phyloP scores from a whole-genome alignment of 1,140 invertebrate species.

The Gonioctena quinquepunctata region DNA sequence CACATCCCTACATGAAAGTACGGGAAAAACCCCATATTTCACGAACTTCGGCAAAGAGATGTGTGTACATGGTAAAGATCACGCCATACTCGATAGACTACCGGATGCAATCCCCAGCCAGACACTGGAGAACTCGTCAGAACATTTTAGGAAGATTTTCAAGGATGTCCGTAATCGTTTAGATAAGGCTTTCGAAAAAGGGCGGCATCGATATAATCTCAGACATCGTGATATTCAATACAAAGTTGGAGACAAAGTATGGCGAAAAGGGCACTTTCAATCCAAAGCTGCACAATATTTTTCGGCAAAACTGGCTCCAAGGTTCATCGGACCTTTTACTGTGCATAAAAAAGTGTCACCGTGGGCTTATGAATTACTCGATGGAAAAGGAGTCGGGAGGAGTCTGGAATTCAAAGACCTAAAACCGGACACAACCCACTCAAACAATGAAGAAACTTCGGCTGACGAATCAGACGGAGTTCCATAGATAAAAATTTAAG shows the following conservation, averaged over 20 bases:
- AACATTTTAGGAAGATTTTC: neutral
- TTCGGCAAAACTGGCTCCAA: slow-evolving; percentile 20
- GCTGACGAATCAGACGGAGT: no score
- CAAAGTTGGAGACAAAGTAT: neutral
- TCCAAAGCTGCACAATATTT: slow-evolving; percentile 23
- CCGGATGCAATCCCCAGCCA: neutral
- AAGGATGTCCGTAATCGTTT: neutral
- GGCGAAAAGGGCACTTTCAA: neutral
- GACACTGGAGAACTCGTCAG: neutral
- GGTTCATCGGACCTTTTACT: slow-evolving; percentile 18
- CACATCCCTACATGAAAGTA: slow-evolving; percentile 43
- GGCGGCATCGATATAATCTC: neutral
- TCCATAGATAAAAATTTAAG: no score
- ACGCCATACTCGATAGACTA: neutral
- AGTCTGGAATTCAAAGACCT: no score
- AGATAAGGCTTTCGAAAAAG: neutral
- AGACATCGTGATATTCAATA: neutral
- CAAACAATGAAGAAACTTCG: no score
- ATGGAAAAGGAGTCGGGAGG: no score
- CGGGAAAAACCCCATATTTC: slow-evolving; percentile 40
- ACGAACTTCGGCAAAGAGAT: slow-evolving; percentile 19
- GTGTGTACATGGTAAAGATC: neutral
- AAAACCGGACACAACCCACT: no score
- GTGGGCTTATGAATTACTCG: slow-evolving; percentile 21
- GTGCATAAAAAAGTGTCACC: slow-evolving; percentile 2